Conservation (phyloP, 2,888 invertebrate species). For the Apotomis turbidana region DNA sequence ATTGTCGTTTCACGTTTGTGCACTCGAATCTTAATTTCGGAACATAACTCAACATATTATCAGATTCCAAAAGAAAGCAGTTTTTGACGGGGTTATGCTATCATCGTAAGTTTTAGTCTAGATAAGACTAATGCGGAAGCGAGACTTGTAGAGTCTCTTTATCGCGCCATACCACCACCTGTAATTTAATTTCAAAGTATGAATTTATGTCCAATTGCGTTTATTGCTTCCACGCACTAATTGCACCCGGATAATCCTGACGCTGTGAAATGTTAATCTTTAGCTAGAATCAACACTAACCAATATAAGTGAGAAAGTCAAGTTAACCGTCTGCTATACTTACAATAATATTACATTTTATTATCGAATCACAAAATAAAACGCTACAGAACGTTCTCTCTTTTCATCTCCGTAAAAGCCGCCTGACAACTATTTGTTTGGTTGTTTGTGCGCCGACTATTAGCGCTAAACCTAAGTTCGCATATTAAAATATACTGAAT, state of each 20-base stretch:
- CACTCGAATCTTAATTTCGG: not conserved
- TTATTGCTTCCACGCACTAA: conserved; percentile 1
- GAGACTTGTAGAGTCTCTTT: conserved; percentile 11
- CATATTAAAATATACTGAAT: not conserved
- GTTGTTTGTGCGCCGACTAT: too few relatives aligned
- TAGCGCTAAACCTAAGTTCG: too few relatives aligned
- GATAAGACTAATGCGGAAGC: not conserved
- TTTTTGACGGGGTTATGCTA: not conserved
- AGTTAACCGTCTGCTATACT: too few relatives aligned
- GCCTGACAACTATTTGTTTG: too few relatives aligned
- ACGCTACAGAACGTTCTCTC: too few relatives aligned
- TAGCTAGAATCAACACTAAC: not conserved
- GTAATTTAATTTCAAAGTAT: conserved; percentile 6
- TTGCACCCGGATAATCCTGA: conserved; percentile 6
- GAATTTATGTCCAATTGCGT: conserved; percentile 24
- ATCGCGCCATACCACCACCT: conserved; percentile 1
- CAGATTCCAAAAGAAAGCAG: not conserved
- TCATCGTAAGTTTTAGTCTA: conserved; percentile 20
- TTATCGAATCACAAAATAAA: too few relatives aligned
- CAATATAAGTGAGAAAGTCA: not conserved
- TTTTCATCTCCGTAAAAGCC: too few relatives aligned
- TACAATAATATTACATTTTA: too few relatives aligned
- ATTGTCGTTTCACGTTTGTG: too few relatives aligned
- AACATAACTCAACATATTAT: not conserved
- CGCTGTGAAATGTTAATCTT: conserved; percentile 4